phyloP scores from a whole-genome alignment of 1,140 invertebrate species.

The Bombus vancouverensis region DNA sequence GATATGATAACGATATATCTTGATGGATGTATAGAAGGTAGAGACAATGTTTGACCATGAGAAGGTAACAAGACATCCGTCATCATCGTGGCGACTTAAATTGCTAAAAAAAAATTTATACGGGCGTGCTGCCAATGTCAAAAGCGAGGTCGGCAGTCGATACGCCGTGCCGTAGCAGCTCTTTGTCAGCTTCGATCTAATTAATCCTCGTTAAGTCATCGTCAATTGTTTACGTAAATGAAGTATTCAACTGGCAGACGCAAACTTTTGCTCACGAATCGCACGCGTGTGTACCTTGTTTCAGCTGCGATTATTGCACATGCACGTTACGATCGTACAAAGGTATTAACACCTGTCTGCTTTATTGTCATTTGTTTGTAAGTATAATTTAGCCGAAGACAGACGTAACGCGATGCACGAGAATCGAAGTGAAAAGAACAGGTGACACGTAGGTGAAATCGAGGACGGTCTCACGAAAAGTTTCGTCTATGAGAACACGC shows the following conservation, averaged over 20 bases:
- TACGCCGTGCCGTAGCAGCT: background rate
- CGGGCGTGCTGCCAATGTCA: background rate
- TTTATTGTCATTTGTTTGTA: background rate
- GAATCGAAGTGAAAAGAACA: background rate
- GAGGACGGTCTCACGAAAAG: background rate
- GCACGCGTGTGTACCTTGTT: background rate
- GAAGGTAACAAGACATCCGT: background rate
- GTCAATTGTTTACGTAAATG: slow-evolving; percentile 43
- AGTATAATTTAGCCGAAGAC: background rate
- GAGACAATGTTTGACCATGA: background rate
- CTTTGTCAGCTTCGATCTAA: slow-evolving; percentile 40
- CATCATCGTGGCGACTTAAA: background rate
- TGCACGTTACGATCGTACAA: background rate
- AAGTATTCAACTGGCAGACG: background rate
- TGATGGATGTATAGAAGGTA: background rate
- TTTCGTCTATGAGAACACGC: no score
- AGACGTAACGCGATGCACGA: background rate
- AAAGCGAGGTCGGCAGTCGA: background rate
- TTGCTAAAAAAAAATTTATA: background rate
- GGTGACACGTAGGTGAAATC: background rate
- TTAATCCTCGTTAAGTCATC: slow-evolving; percentile 48
- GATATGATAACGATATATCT: background rate
- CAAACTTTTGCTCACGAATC: slow-evolving; percentile 11
- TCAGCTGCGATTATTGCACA: background rate
- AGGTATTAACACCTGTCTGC: background rate